Evolutionary conservation across 2,797 vertebrate species (phyloP).

Genomic region (Dallia pectoralis): DNA sequence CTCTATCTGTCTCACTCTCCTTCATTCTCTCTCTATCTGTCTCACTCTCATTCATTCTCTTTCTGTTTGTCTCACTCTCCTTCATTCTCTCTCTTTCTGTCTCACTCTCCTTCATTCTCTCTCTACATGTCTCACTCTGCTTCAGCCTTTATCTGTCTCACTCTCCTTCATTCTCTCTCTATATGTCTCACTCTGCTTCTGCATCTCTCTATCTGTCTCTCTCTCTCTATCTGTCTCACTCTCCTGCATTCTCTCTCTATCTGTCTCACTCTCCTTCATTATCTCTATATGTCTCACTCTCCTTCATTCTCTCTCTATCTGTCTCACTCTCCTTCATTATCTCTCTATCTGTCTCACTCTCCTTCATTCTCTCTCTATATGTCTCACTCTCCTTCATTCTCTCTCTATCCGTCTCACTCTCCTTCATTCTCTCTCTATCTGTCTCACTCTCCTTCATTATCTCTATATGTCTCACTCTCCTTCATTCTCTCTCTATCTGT

Average conservation of each 20-base stretch:
- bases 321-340: constrained; percentile 14
- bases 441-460: constrained; percentile 14
- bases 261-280: too few relatives aligned
- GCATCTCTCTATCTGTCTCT: too few relatives aligned
- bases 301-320: constrained; percentile 25
- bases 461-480: too few relatives aligned
- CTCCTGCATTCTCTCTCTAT: constrained; percentile 33
- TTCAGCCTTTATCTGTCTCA: constrained; percentile 22
- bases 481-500: constrained; percentile 36
- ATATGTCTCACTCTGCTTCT: too few relatives aligned
- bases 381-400: too few relatives aligned
- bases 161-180: too few relatives aligned
- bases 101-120: constrained; percentile 26
- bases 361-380: constrained; percentile 40
- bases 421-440: constrained; percentile 38
- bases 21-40: constrained; percentile 10
- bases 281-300: constrained; percentile 24
- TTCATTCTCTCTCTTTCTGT: constrained; percentile 28
- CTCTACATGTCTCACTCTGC: too few relatives aligned
- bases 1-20: constrained; percentile 16
- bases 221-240: constrained; percentile 35
- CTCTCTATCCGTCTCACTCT: too few relatives aligned
- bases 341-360: too few relatives aligned
- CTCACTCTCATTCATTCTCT: too few relatives aligned
- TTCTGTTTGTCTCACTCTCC: constrained; percentile 14